These are phyloP conservation scores for Caenorhabditis sp. DNA, from an alignment of 2,888 invertebrate species.

Conservation along the genomic window DNA sequence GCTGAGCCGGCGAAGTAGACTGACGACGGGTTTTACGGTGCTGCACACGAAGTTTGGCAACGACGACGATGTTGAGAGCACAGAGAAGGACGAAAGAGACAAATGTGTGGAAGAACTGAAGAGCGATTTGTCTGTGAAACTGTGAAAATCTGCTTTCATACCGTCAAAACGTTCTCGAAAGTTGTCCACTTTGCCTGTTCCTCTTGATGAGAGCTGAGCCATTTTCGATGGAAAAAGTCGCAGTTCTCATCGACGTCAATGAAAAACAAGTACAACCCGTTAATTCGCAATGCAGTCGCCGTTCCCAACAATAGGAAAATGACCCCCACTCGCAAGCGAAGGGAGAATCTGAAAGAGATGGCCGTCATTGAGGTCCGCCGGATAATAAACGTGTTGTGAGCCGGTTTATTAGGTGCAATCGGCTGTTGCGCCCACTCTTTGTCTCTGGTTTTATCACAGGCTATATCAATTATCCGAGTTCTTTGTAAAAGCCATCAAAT, in stretches of 20 bases:
- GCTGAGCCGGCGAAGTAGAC: slow-evolving; percentile 61
- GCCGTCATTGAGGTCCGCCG: background rate
- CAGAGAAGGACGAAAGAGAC: slow-evolving; percentile 69
- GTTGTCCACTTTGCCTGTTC: slow-evolving; percentile 23
- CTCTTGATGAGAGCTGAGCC: slow-evolving; percentile 27
- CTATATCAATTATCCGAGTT: slow-evolving; percentile 6
- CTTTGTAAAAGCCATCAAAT: no score
- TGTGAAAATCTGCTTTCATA: background rate
- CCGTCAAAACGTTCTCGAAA: slow-evolving; percentile 49
- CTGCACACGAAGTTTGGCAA: slow-evolving; percentile 63
- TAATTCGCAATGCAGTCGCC: slow-evolving; percentile 51
- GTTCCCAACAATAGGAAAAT: slow-evolving; percentile 27
- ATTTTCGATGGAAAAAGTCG: slow-evolving; percentile 57
- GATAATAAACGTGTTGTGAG: slow-evolving; percentile 22
- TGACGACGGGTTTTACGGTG: slow-evolving; percentile 68
- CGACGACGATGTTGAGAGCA: slow-evolving; percentile 66
- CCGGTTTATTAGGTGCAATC: slow-evolving; percentile 36
- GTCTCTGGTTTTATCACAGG: slow-evolving; percentile 37
- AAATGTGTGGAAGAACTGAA: slow-evolving; percentile 72
- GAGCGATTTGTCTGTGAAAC: background rate
- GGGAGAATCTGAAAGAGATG: slow-evolving; percentile 37
- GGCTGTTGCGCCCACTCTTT: slow-evolving; percentile 33
- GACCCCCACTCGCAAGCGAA: slow-evolving; percentile 38
- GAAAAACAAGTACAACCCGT: slow-evolving; percentile 47
- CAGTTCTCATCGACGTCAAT: slow-evolving; percentile 45